A percentile compares a stretch with the other conserved stretches of the same genome.
phyloP scores from a whole-genome alignment of 2,797 vertebrate genomes.

The Gallinago solitaria region DNA sequence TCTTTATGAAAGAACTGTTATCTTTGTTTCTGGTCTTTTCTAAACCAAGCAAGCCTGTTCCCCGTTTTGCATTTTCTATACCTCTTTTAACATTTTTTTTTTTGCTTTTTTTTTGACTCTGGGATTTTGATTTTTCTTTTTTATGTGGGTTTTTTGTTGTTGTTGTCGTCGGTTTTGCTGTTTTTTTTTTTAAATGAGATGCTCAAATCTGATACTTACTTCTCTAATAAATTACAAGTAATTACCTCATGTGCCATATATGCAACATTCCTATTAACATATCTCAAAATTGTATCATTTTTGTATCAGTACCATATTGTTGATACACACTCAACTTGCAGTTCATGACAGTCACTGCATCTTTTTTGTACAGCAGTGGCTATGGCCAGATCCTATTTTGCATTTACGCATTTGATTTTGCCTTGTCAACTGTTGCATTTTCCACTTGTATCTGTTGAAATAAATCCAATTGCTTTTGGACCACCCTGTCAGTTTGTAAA shows the following conservation, averaged over 20 bases:
- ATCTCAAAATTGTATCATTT: not conserved
- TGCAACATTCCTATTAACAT: not conserved
- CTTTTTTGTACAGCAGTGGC: not conserved
- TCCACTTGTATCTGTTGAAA: not conserved
- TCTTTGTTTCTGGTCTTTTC: not conserved
- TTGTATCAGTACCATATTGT: not conserved
- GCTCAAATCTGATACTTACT: not conserved
- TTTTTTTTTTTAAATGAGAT: not conserved
- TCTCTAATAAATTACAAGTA: not conserved
- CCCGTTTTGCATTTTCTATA: not conserved
- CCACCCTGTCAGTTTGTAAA: not conserved
- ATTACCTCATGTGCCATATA: not conserved
- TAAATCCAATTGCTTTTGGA: conserved; percentile 18
- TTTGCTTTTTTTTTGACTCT: not conserved
- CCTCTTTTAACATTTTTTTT: not conserved
- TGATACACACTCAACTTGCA: not conserved
- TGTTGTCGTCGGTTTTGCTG: not conserved
- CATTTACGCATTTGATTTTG: not conserved
- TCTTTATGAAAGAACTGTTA: not conserved
- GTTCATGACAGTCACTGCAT: not conserved
- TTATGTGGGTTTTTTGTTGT: not conserved
- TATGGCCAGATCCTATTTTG: not conserved
- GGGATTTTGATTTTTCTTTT: not conserved
- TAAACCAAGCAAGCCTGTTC: not conserved
- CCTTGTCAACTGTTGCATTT: not conserved